Base-by-base conservation (phyloP, 2,113 vertebrate species). In the Rhadina sibilatrix region DNA sequence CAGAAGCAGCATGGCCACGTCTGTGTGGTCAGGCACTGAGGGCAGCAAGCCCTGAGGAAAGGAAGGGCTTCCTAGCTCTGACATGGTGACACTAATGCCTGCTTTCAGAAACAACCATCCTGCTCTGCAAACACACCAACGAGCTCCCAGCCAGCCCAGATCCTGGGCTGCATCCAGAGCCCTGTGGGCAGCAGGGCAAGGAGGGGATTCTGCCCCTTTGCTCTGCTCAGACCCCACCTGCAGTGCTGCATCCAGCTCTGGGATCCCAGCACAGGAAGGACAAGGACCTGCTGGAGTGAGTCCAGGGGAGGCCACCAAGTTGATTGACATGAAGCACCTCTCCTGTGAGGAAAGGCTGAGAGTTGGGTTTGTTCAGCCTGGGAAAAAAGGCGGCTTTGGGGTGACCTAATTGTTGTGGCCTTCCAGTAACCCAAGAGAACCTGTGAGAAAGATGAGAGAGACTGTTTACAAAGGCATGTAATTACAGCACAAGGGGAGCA, bases 201-300 rank as follows among this genome's bases (percentile, higher is more conserved):
- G 53, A 75, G 5, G 38, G 21, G 46, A 21, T 44, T n/a, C 46
- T 53, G 57, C 42, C 42, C 74, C 40, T 53, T 27, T 78, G 8
- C 27, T 28, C 40, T 64, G 28, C 20, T 49, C 57, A 19, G 13
- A 46, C 3, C 52, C 8, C 38, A 20, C 38, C 38, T 61, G 38
- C 5, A 68, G 16, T 0, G 8, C 84, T 72, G 77, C 46, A 38
- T 4, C 57, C 76, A 46, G 52, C 33, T 17, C 37, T 59, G 44
- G 19, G 18, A 4, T 20, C 27, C 31, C 44, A 74, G 44, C 68
- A 60, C 19, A 46, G 33, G 4, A 46, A 17, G 61, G 46, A 3
- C 33, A 74, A 1, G 8, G 19, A 22, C 0, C 53, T 82, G 53
- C 1, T 60, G 11, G 38, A 9, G 9, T 0, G 4, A 40, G 38